phyloP scores from a whole-genome alignment of 2,113 vertebrate species.

The Gavia stellata region DNA sequence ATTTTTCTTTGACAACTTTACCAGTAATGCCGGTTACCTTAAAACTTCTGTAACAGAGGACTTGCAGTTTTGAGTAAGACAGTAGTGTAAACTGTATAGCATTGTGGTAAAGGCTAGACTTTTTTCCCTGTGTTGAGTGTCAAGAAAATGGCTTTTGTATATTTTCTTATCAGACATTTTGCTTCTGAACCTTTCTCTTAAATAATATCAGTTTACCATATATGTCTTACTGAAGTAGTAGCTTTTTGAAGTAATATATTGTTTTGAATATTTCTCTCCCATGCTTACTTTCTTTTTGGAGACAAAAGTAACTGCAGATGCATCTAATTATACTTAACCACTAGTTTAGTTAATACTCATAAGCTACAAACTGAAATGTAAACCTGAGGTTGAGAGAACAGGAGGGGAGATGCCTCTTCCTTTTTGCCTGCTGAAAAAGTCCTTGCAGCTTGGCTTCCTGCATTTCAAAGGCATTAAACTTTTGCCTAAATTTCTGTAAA shows the following conservation, averaged over 20 bases:
- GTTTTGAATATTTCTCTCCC: neutral
- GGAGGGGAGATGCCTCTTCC: neutral
- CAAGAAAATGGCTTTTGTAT: neutral
- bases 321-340: neutral
- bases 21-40: rapidly evolving
- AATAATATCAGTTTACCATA: neutral
- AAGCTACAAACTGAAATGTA: neutral
- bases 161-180: neutral
- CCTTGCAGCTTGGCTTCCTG: neutral
- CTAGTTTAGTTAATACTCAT: neutral
- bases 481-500: neutral
- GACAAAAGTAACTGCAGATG: neutral
- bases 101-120: neutral
- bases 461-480: neutral
- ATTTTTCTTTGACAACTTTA: neutral
- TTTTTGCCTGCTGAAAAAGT: neutral
- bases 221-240: neutral
- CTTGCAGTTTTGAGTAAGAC: neutral
- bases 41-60: neutral
- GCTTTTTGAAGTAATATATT: neutral
- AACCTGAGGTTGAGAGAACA: neutral
- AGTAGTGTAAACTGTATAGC: neutral
- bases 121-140: neutral
- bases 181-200: neutral
- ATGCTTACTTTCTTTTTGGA: neutral